Conservation (phyloP, 2,888 invertebrate genomes). For the Mesorhabditis spiculigera region DNA sequence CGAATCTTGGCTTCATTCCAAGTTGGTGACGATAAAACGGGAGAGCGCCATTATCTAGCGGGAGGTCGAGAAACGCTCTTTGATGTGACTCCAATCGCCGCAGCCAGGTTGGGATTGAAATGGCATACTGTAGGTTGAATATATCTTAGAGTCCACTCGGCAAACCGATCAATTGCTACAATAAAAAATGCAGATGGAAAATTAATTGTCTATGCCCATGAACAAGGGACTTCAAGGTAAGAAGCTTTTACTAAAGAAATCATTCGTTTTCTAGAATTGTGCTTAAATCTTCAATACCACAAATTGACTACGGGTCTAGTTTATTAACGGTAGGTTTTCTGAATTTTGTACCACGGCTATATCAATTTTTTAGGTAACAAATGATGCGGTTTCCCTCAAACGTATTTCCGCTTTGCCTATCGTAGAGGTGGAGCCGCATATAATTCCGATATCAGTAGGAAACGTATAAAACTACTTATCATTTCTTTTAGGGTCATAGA, state of each 20-base stretch:
- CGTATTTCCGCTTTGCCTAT: not conserved
- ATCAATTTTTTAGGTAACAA: not conserved
- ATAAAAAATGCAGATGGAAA: not conserved
- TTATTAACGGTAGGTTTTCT: not conserved
- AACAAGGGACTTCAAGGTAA: not conserved
- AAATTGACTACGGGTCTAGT: slow-evolving; percentile 2
- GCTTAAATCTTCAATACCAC: slow-evolving; percentile 1
- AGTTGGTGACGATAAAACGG: slow-evolving; percentile 45
- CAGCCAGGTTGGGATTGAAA: slow-evolving; percentile 11
- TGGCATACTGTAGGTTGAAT: not conserved
- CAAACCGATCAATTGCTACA: not conserved
- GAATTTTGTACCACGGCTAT: too few species aligned
- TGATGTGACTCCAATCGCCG: slow-evolving; percentile 43
- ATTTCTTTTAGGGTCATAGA: not conserved
- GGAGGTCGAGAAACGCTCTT: slow-evolving; percentile 43
- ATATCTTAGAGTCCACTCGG: not conserved
- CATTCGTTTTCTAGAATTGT: not conserved
- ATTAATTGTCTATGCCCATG: not conserved
- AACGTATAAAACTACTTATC: not conserved
- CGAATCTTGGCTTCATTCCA: slow-evolving; percentile 45
- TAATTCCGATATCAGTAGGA: not conserved
- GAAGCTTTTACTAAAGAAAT: not conserved
- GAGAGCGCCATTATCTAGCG: slow-evolving; percentile 43
- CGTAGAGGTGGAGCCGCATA: not conserved
- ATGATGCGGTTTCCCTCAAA: not conserved